Percentiles rank a stretch among this genome's conserved stretches.
Conservation (phyloP, 1,140 invertebrate species). For the Danaus plexippus region DNA sequence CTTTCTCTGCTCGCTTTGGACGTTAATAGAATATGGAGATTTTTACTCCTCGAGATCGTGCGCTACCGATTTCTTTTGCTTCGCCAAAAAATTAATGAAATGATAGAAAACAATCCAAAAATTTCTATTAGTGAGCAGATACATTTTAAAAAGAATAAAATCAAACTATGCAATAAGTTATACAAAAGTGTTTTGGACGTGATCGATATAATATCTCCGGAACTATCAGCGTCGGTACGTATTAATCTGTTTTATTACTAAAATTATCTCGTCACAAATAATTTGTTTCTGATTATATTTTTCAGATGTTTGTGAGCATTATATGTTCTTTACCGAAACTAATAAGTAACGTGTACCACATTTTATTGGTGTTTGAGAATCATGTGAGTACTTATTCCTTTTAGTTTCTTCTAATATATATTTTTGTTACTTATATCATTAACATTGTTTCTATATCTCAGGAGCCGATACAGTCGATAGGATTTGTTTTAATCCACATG, state of each 20-base stretch:
- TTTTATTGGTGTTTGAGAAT: conserved; percentile 40
- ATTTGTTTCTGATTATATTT: conserved; percentile 11
- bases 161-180: conserved; percentile 37
- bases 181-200: conserved; percentile 49
- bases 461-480: conserved; percentile 30
- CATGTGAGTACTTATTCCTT: conserved; percentile 32
- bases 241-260: conserved; percentile 6
- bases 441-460: conserved; percentile 23
- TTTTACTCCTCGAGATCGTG: conserved; percentile 39
- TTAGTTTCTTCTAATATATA: neutral
- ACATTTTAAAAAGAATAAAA: conserved; percentile 41
- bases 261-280: neutral
- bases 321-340: conserved; percentile 48
- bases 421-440: neutral
- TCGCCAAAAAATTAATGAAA: conserved; percentile 37
- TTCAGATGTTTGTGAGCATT: conserved; percentile 49
- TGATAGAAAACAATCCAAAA: conserved; percentile 32
- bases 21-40: conserved; percentile 51
- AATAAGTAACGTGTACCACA: conserved; percentile 46
- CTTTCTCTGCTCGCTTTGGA: conserved; percentile 45
- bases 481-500: conserved; percentile 40
- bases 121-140: conserved; percentile 43
- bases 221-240: conserved; percentile 51
- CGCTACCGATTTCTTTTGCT: conserved; percentile 46
- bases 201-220: conserved; percentile 41